Evolutionary conservation across 2,797 vertebrate species (phyloP), one percentile per base, ranked within the genome.

Genomic region (Decapterus maruadsi): DNA sequence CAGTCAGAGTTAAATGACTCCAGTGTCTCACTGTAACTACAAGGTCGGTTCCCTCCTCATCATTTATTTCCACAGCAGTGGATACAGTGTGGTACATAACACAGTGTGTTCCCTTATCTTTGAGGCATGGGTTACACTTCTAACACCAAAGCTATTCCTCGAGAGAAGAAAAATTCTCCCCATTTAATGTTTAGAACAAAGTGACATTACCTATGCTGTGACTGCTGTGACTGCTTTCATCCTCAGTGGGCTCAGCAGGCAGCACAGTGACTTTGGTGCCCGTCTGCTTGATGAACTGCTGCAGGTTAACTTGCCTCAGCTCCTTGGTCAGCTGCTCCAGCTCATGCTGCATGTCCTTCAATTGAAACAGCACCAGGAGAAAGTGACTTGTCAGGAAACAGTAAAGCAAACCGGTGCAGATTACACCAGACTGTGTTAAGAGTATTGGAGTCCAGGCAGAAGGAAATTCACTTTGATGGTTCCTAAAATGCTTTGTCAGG

Each of bases 221-320:
- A 42, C 92, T 95, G 71, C 53, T 84, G 0, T 82, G 95, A 0
- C 87, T 88, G 59, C 93, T 85, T 65, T 98, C 97, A 2, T 96
- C 91, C 50, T 98, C 97, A 0, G 82, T 78, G 4, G 97, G 97
- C 66, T 98, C 97, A 0, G 98, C 98, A 0, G 98, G 97, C 86
- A 99, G 90, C 63, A 99, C 98, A 0, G 98, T 99, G 55, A 99
- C 98, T 91, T 98, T 99, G 1, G 98, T 98, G 79, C 98, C 98
- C 0, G 98, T 99, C 86, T 99, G 98, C 91, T 97, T 97, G 93
- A 99, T 99, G 86, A 99, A 99, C 92, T 99, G 98, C 82, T 99
- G 98, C 68, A 99, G 96, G 76, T 99, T 99, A 45, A 99, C 98
- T 87, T 99, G 98, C 62, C 98, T 94, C 82, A 99, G 94, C 94